phyloP scores from a whole-genome alignment of 1,140 invertebrate genomes.

The Heterodera schachtii region DNA sequence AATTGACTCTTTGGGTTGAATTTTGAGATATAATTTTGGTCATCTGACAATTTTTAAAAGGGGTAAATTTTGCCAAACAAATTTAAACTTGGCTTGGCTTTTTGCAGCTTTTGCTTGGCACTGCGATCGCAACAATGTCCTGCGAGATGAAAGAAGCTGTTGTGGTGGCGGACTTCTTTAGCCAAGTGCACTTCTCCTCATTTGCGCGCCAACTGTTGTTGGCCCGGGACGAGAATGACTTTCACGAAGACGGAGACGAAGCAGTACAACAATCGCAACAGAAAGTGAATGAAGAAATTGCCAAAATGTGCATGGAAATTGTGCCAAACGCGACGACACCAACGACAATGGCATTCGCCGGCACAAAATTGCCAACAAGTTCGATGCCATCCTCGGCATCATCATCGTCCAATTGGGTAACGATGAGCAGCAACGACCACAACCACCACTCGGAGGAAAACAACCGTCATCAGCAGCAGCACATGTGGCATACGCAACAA shows the following conservation, averaged over 20 bases:
- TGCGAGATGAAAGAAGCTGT: conserved; percentile 65
- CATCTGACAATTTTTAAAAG: too few relatives aligned
- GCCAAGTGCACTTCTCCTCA: conserved; percentile 18
- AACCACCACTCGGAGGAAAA: too few relatives aligned
- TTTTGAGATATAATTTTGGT: too few relatives aligned
- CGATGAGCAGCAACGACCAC: too few relatives aligned
- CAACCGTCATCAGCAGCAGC: too few relatives aligned
- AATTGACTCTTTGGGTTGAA: too few relatives aligned
- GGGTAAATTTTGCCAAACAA: neutral
- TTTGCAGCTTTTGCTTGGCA: conserved; percentile 53
- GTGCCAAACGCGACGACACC: neutral
- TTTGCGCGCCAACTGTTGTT: conserved; percentile 28
- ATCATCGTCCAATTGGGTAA: too few relatives aligned
- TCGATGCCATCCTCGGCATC: too few relatives aligned
- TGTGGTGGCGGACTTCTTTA: conserved; percentile 64
- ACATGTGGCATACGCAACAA: too few relatives aligned
- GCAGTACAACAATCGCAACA: neutral
- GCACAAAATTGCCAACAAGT: too few relatives aligned
- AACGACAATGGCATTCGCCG: too few relatives aligned
- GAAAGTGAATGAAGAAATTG: neutral
- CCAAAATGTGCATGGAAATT: neutral
- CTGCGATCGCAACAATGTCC: conserved; percentile 63
- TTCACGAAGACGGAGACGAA: neutral
- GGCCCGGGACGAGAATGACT: neutral
- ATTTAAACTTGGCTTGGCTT: neutral